These are phyloP conservation scores for Pangasius djambal DNA, from an alignment of 2,797 vertebrate genomes.

Conservation along the genomic window DNA sequence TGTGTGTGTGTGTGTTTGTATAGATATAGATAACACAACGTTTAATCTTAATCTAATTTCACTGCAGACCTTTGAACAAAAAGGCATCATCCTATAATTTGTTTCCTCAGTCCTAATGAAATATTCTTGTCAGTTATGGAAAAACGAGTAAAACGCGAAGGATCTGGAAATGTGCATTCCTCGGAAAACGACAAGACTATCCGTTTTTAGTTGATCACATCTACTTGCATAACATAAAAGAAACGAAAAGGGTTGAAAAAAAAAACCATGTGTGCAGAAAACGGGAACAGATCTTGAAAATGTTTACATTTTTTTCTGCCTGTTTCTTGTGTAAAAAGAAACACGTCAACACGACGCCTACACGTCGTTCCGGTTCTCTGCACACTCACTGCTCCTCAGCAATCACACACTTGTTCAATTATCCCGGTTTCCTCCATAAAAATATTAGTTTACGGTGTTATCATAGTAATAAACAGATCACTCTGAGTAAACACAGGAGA, in stretches of 20 bases:
- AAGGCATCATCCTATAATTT: neutral
- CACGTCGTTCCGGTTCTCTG: neutral
- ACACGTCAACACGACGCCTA: too few relatives aligned
- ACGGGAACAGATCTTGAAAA: neutral
- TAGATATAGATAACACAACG: neutral
- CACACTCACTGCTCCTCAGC: neutral
- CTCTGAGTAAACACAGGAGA: neutral
- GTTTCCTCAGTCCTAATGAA: neutral
- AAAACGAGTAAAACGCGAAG: neutral
- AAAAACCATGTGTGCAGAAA: neutral
- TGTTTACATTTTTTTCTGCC: neutral
- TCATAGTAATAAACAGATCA: neutral
- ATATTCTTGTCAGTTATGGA: neutral
- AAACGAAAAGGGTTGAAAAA: neutral
- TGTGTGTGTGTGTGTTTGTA: neutral
- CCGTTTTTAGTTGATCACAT: neutral
- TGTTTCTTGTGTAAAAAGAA: neutral
- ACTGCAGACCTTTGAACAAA: neutral
- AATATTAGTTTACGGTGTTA: neutral
- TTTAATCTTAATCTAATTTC: neutral
- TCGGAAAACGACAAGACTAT: neutral
- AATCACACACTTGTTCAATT: neutral
- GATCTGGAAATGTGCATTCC: neutral
- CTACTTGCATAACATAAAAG: neutral
- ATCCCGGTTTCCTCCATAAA: neutral